Percentiles rank a stretch among this genome's conserved stretches.
Evolutionary conservation across 1,140 invertebrate genomes (phyloP).

Genomic region (Pseudachorutes palmiensis): DNA sequence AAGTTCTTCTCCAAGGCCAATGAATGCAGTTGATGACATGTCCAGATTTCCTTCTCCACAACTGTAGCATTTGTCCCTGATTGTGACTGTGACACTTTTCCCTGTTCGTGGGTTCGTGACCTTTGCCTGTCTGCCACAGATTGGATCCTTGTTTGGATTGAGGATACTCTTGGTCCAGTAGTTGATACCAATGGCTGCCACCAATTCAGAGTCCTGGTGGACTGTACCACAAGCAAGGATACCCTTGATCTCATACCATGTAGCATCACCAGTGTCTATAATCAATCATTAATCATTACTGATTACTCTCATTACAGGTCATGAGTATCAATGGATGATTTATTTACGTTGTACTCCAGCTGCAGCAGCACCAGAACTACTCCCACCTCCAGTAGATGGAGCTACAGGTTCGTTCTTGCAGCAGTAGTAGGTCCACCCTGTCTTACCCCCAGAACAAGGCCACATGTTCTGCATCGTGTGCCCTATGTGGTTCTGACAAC

Average conservation of each 20-base stretch:
- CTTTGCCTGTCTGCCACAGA: slow-evolving; percentile 1
- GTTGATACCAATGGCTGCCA: slow-evolving; percentile 10
- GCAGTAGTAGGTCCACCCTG: neutral
- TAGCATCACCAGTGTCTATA: slow-evolving; percentile 16
- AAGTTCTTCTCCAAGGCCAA: neutral
- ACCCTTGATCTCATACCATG: slow-evolving; percentile 16
- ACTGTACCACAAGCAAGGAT: slow-evolving; percentile 13
- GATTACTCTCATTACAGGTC: too few relatives aligned
- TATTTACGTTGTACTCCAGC: neutral
- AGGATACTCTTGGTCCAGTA: slow-evolving; percentile 8
- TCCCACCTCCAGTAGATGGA: neutral
- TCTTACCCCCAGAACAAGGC: neutral
- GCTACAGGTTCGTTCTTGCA: neutral
- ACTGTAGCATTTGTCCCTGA: slow-evolving; percentile 18
- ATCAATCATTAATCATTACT: too few relatives aligned
- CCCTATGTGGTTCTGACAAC: neutral
- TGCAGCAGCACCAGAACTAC: neutral
- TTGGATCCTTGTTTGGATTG: slow-evolving; percentile 23
- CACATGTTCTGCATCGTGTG: neutral
- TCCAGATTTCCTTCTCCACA: slow-evolving; percentile 17
- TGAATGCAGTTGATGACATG: slow-evolving; percentile 19
- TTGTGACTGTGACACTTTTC: neutral
- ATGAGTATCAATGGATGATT: too few relatives aligned
- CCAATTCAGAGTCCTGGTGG: slow-evolving; percentile 4
- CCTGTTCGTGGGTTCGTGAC: slow-evolving; percentile 10